phyloP scores from a whole-genome alignment of 2,797 vertebrate species.

The Eurystomus glaucurus region DNA sequence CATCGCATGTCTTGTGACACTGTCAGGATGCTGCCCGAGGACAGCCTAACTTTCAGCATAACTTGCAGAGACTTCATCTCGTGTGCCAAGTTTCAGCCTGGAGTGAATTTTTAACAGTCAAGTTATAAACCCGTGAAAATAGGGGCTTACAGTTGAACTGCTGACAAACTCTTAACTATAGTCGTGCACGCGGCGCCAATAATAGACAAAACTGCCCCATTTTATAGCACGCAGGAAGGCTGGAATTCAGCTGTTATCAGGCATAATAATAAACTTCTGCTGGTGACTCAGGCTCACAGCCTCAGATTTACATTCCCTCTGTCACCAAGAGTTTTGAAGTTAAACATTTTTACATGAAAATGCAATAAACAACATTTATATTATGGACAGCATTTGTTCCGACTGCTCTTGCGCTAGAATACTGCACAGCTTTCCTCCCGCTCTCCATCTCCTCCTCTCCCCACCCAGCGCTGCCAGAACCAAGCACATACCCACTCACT shows the following conservation, averaged over 20 bases:
- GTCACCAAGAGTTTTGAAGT: conserved; percentile 75
- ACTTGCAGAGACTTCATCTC: conserved; percentile 28
- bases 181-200: neutral
- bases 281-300: conserved; percentile 68
- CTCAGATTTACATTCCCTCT: conserved; percentile 80
- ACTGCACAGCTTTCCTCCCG: neutral
- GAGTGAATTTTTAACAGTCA: conserved; percentile 65
- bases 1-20: neutral
- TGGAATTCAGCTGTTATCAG: conserved; percentile 79
- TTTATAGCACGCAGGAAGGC: conserved; percentile 69
- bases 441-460: neutral
- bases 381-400: conserved; percentile 56
- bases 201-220: conserved; percentile 71
- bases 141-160: conserved; percentile 56
- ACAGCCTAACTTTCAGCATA: conserved; percentile 40
- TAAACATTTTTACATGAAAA: conserved; percentile 82
- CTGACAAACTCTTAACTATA: conserved; percentile 47
- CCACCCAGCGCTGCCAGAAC: neutral
- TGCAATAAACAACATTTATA: conserved; percentile 76
- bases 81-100: conserved; percentile 51
- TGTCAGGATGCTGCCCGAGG: conserved; percentile 30
- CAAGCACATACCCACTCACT: accelerated
- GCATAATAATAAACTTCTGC: conserved; percentile 82
- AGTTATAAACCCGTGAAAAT: conserved; percentile 62
- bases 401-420: conserved; percentile 19